phyloP scores from a whole-genome alignment of 2,113 vertebrate genomes.

The Dermatemys mawii region DNA sequence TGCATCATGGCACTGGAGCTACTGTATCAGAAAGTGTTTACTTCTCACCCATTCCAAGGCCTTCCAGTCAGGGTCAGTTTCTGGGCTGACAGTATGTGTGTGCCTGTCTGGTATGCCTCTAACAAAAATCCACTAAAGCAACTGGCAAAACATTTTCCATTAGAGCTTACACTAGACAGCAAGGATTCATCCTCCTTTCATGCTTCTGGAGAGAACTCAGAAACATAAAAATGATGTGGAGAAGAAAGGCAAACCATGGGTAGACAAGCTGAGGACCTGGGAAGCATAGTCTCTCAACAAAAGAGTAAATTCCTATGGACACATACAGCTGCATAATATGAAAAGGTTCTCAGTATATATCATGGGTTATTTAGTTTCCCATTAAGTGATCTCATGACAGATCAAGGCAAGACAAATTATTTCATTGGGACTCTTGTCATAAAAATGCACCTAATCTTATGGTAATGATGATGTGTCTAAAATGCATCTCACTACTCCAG shows the following conservation, averaged over 20 bases:
- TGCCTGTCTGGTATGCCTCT: background rate
- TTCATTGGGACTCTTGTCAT: background rate
- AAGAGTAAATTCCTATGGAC: background rate
- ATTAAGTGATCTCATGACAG: background rate
- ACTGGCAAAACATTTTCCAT: background rate
- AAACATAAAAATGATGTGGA: background rate
- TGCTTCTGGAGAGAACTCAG: background rate
- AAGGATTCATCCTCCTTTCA: background rate
- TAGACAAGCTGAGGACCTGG: background rate
- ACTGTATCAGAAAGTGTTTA: background rate
- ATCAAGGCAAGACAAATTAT: slow-evolving; percentile 26
- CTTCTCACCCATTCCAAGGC: background rate
- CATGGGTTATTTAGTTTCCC: slow-evolving; percentile 19
- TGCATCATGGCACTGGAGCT: background rate
- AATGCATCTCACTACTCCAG: background rate
- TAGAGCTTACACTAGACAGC: slow-evolving; percentile 14
- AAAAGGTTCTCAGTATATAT: background rate
- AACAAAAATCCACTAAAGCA: background rate
- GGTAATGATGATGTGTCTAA: background rate
- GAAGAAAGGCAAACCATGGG: slow-evolving; percentile 15
- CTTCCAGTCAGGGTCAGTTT: background rate
- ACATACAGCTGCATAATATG: background rate
- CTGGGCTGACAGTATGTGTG: background rate
- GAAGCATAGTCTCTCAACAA: background rate
- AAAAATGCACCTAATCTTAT: background rate